A percentile compares a stretch with the other conserved stretches of the same genome.
These are phyloP conservation scores for Drosophila ananassae DNA, from an alignment of 1,140 invertebrate species.

Conservation along the genomic window DNA sequence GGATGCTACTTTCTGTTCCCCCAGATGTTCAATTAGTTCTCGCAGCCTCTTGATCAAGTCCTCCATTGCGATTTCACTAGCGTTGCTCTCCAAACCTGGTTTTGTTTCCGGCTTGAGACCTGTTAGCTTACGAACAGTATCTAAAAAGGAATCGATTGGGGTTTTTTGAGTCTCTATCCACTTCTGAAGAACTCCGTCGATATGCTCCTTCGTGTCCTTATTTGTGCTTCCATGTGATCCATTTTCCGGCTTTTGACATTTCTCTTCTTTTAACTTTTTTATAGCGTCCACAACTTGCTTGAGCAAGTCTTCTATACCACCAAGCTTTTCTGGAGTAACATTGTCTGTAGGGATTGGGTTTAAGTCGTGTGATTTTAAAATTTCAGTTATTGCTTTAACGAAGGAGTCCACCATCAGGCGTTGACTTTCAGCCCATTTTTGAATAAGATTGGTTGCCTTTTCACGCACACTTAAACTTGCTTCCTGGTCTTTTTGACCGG, in stretches of 20 bases:
- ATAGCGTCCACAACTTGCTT: not conserved
- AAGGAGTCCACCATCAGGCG: not conserved
- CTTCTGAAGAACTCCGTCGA: not conserved
- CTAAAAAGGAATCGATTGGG: not conserved
- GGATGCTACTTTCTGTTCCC: not conserved
- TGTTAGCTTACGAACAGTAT: not conserved
- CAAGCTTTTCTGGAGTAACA: not conserved
- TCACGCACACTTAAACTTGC: not conserved
- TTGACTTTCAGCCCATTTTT: constrained; percentile 1
- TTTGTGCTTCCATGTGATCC: not conserved
- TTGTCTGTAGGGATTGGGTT: not conserved
- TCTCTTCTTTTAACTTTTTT: not conserved
- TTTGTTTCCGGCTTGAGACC: not conserved
- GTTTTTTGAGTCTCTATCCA: not conserved
- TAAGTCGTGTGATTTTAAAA: not conserved
- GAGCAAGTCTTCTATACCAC: not conserved
- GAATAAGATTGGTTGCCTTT: not conserved
- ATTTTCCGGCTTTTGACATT: not conserved
- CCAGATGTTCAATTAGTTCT: not conserved
- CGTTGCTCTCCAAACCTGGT: not conserved
- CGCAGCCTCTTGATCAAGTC: not conserved
- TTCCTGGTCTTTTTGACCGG: not conserved
- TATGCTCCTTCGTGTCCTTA: not conserved
- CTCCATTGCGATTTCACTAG: not conserved
- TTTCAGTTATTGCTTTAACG: not conserved